Evolutionary conservation across 2,797 vertebrate genomes (phyloP), one percentile per base, ranked within the genome.

Genomic region (Acanthiza pusilla): DNA sequence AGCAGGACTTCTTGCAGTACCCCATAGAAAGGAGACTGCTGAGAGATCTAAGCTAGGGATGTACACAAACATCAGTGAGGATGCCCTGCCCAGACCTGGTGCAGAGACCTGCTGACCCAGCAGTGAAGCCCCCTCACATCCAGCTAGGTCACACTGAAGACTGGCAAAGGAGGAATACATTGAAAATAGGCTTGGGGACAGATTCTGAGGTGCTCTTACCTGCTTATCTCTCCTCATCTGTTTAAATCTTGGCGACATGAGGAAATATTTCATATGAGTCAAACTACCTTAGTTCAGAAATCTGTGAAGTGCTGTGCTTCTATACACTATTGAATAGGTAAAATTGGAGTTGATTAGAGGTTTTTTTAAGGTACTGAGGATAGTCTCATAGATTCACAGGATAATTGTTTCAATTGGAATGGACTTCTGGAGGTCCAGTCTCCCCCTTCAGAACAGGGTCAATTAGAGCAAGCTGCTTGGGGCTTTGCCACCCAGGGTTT

Each of bases 11-110:
- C 16, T 27, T 72, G 60, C 60, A 85, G 53, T 34, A 58, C 34
- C 34, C 19, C 25, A 27, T 0, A 0, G 73, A 67, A 85, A 93
- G 16, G 16, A 72, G 32, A 61, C 0, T 36, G 32, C 21, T 12
- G 26, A 29, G 67, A 81, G 22, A 55, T 19, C 45, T 22, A 38
- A 63, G 71, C 32, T 58, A 15, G 25, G 55, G 29, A 30, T 40
- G 29, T 21, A 55, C 2, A 38, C 29, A 63, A 65, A 66, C 48
- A 25, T 47, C 48, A 51, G 47, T 55, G 36, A 65, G 9, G 30
- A 66, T 3, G 2, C 29, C 34, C 58, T 68, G 42, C 36, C 45
- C 74, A 89, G 32, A 57, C 40, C 30, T 43, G 43, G 23, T 36
- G 19, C 16, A 83, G 61, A 30, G 9, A 68, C 20, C 29, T 45